A percentile compares a stretch with the other conserved stretches of the same genome.
These are phyloP conservation scores for Rhyacichthys aspro DNA, from an alignment of 2,797 vertebrate species.

Conservation along the genomic window DNA sequence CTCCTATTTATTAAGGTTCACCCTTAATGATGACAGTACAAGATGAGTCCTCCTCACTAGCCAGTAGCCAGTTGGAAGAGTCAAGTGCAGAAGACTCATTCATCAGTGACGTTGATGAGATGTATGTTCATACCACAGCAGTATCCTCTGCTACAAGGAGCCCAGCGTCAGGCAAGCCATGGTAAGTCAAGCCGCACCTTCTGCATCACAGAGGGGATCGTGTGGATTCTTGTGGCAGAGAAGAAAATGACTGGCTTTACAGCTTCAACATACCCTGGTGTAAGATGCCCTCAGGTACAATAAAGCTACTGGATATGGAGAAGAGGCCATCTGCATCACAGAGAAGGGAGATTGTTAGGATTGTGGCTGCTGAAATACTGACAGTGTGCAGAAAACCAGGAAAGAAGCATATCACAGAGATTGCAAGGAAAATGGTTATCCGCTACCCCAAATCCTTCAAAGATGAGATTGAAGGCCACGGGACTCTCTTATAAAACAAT, in stretches of 20 bases:
- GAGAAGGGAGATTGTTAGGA: conserved; percentile 30
- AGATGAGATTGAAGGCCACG: conserved; percentile 31
- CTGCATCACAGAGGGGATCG: no score
- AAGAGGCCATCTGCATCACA: conserved; percentile 29
- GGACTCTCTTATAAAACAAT: conserved; percentile 23
- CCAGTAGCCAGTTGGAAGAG: conserved; percentile 9
- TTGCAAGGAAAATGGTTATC: conserved; percentile 10
- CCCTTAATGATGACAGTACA: conserved; percentile 14
- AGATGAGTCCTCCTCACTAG: conserved; percentile 27
- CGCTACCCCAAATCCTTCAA: conserved; percentile 26
- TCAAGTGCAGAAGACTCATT: conserved; percentile 24
- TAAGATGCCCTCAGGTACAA: conserved; percentile 3
- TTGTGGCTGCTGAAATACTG: conserved; percentile 21
- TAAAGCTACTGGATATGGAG: not conserved
- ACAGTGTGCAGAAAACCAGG: conserved; percentile 26
- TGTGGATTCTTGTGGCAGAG: not conserved
- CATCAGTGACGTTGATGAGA: conserved; percentile 19
- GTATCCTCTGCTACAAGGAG: not conserved
- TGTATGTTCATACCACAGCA: no score
- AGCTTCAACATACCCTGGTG: conserved; percentile 7
- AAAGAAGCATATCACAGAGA: conserved; percentile 21
- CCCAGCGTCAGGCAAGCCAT: not conserved
- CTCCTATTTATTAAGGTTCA: conserved; percentile 27
- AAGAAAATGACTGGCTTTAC: conserved; percentile 15
- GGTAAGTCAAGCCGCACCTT: no score